Base-by-base conservation (phyloP, 2,888 invertebrate genomes). In the Ctena decussata region DNA sequence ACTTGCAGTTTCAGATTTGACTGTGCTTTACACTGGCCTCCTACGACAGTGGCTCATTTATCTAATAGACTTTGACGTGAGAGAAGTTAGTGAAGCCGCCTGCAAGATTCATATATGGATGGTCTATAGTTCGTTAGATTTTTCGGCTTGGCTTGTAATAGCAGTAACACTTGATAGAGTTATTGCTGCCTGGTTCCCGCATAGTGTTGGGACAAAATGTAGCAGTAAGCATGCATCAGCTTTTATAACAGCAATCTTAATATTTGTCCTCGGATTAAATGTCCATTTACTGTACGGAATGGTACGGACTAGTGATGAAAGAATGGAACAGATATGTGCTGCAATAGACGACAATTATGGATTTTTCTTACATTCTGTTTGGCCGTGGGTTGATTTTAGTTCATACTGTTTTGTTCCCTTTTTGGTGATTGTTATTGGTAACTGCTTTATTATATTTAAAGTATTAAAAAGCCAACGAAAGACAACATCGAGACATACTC, bases 311-410 rank as follows among this genome's bases (percentile, higher is more conserved):
- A n/a, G 30, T 24, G 60, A 73, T 12, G 3, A 21, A 11, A 0
- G 35, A 15, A 30, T 21, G 18, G 6, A 37, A 15, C 79, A 82
- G 32, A 11, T 11, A 6, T 93, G 93, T 77, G 11, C 3, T 0
- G 82, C 70, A 32, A 41, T 88, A 12, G 46, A 77, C 46, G 32
- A 80, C 0, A 79, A 77, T 0, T 94, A 93, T 75, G 15, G 32
- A 0, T 0, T 75, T 8, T 94, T 93, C 80, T 76, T 80, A 35
- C 30, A 24, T 15, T 30, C 82, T 6, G 74, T 89, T 21, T 94
- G 94, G 93, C 91, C 93, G 11, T 94, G 93, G 92, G 89, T 94
- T 37, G 94, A 94, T 87, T 82, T 93, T n/a, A 84, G 89, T 53
- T 78, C 90, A 11, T 93, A 90, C 81, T 91, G 91, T 70, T 70